Percentiles rank a stretch among this genome's conserved stretches.
These are phyloP conservation scores for Tylochromis polylepis DNA, from an alignment of 2,113 vertebrate genomes.

Conservation along the genomic window DNA sequence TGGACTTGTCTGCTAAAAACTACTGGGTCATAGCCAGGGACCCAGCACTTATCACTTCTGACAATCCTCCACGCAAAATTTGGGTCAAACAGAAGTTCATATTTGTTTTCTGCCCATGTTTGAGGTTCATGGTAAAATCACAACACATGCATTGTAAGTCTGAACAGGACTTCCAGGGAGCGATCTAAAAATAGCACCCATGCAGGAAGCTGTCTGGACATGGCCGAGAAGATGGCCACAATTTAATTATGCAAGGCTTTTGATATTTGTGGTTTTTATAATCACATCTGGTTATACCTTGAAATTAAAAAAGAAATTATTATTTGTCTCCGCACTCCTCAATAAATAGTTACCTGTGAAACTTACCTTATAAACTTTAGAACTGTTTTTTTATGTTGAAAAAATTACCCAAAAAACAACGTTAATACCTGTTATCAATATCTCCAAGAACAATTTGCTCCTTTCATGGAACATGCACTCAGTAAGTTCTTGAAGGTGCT, in stretches of 20 bases:
- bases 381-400: too few species aligned
- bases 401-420: too few species aligned
- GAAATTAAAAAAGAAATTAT: background rate
- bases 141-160: background rate
- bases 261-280: background rate
- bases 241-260: background rate
- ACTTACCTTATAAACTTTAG: background rate
- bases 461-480: too few species aligned
- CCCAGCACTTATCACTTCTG: background rate
- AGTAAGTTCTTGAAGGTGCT: background rate
- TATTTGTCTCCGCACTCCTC: background rate
- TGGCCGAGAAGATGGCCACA: background rate
- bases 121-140: rapidly evolving
- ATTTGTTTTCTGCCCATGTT: background rate
- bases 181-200: background rate
- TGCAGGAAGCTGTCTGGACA: background rate
- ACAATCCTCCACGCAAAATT: background rate
- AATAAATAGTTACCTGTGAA: background rate
- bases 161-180: background rate
- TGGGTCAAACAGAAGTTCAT: background rate
- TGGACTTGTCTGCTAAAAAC: background rate
- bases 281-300: background rate
- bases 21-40: background rate
- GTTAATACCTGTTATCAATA: too few species aligned
- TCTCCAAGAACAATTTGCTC: too few species aligned